These are phyloP conservation scores for Ciona savignyi DNA, from an alignment of 23 tunicate species.

Conservation along the genomic window DNA sequence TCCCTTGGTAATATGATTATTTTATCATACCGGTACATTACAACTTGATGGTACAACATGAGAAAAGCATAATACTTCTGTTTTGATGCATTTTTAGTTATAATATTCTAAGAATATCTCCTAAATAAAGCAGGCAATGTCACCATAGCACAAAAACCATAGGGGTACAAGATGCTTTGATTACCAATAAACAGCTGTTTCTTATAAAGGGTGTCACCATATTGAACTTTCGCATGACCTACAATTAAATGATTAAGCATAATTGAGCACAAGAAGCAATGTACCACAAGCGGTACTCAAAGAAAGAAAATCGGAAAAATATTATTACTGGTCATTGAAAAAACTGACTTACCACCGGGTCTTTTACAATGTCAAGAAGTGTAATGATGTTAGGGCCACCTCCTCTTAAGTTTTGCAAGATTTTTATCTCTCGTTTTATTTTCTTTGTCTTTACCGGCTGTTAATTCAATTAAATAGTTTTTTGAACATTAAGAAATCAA, in stretches of 20 bases:
- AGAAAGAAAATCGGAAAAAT: not conserved
- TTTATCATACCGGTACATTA: no score
- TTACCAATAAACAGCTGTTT: constrained; percentile 63
- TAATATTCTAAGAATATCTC: no score
- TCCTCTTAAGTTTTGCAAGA: constrained; percentile 82
- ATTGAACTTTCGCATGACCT: constrained; percentile 26
- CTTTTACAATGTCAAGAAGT: constrained; percentile 94
- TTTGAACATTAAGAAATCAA: not conserved
- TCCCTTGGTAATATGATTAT: no score
- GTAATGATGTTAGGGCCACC: constrained; percentile 95
- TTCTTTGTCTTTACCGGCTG: constrained; percentile 96
- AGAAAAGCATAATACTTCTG: no score
- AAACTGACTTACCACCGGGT: constrained; percentile 66
- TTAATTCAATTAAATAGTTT: no score
- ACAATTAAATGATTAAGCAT: not conserved
- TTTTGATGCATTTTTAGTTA: no score
- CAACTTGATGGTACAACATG: no score
- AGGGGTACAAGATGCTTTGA: not conserved
- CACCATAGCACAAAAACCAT: no score
- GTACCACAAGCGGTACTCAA: not conserved
- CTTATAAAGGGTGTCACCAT: constrained; percentile 32
- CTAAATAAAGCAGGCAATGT: no score
- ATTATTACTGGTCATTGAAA: not conserved
- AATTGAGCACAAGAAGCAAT: no score
- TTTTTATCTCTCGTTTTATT: constrained; percentile 91